Conservation (phyloP, 2,888 invertebrate species). For the Ophion obscuratus region DNA sequence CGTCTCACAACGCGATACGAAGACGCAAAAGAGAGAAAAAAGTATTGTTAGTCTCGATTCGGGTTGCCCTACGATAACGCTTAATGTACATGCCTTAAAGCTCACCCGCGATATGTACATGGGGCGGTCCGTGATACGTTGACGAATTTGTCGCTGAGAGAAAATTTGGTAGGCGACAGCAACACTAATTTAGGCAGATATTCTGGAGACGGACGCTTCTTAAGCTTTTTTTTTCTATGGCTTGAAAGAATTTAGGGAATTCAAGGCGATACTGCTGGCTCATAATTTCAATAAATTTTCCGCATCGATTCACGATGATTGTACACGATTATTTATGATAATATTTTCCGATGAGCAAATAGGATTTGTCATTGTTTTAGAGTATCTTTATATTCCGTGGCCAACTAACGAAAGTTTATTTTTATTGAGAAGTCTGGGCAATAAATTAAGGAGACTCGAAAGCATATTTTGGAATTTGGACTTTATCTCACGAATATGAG, state of each 20-base stretch:
- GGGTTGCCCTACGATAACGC: constrained; percentile 59
- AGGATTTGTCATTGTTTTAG: neutral
- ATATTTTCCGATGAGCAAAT: too few relatives aligned
- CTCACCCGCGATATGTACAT: constrained; percentile 46
- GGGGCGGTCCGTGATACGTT: neutral
- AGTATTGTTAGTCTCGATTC: constrained; percentile 57
- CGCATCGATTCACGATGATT: too few relatives aligned
- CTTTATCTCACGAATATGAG: neutral
- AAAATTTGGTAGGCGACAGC: neutral
- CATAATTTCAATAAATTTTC: neutral
- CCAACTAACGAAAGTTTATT: neutral
- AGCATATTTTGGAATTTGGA: neutral
- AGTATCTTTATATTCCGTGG: neutral
- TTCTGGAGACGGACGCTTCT: neutral
- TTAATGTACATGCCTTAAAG: constrained; percentile 60
- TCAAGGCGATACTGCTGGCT: neutral
- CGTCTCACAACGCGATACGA: constrained; percentile 9
- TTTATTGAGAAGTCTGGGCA: neutral
- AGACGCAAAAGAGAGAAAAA: neutral
- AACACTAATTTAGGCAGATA: neutral
- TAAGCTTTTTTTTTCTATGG: neutral
- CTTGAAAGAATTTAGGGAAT: neutral
- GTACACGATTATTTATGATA: too few relatives aligned
- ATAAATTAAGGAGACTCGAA: neutral
- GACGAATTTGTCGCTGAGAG: neutral